Conservation (phyloP, 30 jellyfish, hydroid and myxozoan genomes). For the Chrysaora quinquecirrha region DNA sequence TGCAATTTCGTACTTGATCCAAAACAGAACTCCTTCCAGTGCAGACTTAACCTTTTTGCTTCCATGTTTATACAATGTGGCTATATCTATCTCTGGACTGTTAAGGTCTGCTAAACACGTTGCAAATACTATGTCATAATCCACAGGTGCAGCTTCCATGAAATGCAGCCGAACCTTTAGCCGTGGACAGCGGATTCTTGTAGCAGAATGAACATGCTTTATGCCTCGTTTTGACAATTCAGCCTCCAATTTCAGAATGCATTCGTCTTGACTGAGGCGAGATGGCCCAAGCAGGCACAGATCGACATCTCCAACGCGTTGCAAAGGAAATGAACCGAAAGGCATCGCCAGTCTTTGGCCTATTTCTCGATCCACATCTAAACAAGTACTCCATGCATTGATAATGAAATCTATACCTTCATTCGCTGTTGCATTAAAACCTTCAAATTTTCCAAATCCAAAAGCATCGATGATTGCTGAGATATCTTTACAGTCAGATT, state of each 20-base stretch:
- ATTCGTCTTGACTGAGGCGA: constrained; percentile 39
- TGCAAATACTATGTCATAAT: constrained; percentile 83
- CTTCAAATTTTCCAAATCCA: constrained; percentile 53
- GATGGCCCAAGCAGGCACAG: constrained; percentile 85
- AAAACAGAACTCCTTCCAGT: constrained; percentile 82
- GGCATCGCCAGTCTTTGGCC: constrained; percentile 36
- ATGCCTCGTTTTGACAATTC: constrained; percentile 75
- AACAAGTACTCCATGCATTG: constrained; percentile 71
- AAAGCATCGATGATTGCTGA: constrained; percentile 22
- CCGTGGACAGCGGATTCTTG: constrained; percentile 93
- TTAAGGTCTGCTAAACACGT: constrained; percentile 42
- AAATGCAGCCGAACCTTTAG: constrained; percentile 71
- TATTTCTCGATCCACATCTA: constrained; percentile 11
- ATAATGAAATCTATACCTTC: constrained; percentile 59
- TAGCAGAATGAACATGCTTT: constrained; percentile 72
- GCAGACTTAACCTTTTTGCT: constrained; percentile 65
- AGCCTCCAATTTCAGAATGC: constrained; percentile 62
- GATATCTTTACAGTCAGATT: not conserved
- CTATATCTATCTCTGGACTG: not conserved
- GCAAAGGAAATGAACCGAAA: constrained; percentile 90
- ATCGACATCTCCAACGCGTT: constrained; percentile 85
- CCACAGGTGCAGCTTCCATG: constrained; percentile 61
- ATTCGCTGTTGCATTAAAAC: constrained; percentile 52
- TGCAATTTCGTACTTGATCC: constrained; percentile 37
- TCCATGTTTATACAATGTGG: constrained; percentile 17